Evolutionary conservation across 1,140 invertebrate species (phyloP), one percentile per base, ranked within the genome.

Genomic region (Anagrus nilaparvatae): DNA sequence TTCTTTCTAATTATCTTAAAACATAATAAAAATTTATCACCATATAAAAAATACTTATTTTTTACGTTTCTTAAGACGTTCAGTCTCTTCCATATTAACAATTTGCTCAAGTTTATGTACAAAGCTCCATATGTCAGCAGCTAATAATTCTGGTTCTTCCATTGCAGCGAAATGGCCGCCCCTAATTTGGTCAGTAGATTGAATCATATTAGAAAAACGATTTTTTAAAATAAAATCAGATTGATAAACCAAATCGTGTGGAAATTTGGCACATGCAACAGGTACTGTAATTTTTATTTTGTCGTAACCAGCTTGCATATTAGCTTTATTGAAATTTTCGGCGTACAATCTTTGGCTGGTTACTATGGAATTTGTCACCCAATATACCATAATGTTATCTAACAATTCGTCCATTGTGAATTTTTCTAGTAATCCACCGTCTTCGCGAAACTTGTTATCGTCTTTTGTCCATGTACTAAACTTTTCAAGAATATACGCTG

Each of bases 311-410:
- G 74, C 43, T 1, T 38, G 49, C 1, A 57, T 41, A 12, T 72
- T 56, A 1, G 54, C 57, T 10, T 51, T 55, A 4, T 35, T 65
- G 37, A 79, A 73, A 0, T 53, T 63, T 59, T 91, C 87, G 1
- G 80, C 66, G 50, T 91, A 92, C 5, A 88, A 61, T 39, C 89
- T 69, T 53, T 77, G 67, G 1, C 84, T 84, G 1, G 83, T 81
- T 0, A 82, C 84, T 3, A 90, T 84, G 1, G 78, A 78, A 43
- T 78, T 77, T 0, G 80, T 79, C 0, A 80, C 54, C 80, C 87
- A 95, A 60, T 93, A 95, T 20, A 93, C 61, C 84, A 91, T 93
- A 0, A 94, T 56, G 55, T 91, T 90, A 47, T 92, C 90, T 4
- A 95, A 63, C 4, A 94, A 60, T 49, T 89, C 82, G 35, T 87